Evolutionary conservation across 1,140 invertebrate species (phyloP).

Genomic region (Thalassaphorura encarpata): DNA sequence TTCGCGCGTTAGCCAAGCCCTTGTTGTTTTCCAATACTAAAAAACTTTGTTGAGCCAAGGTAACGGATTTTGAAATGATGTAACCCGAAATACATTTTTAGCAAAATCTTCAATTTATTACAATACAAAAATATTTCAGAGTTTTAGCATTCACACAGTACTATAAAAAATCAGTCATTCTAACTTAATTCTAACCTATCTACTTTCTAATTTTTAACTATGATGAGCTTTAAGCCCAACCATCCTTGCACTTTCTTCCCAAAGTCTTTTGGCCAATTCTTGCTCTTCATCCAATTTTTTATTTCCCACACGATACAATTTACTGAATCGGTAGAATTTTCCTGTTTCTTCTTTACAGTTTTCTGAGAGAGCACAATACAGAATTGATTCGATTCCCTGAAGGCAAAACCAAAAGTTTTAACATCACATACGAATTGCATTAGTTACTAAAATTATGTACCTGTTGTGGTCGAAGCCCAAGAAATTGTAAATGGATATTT

Average conservation of each 20-base stretch:
- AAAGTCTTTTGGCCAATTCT: constrained; percentile 38
- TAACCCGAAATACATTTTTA: too few species aligned
- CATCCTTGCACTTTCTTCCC: constrained; percentile 38
- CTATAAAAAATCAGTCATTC: too few species aligned
- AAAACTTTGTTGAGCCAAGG: too few species aligned
- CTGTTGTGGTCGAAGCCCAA: constrained; percentile 22
- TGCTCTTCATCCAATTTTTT: constrained; percentile 31
- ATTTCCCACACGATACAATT: constrained; percentile 33
- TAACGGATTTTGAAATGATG: too few species aligned
- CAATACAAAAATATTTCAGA: too few species aligned
- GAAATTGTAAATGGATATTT: constrained; percentile 14
- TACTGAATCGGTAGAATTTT: constrained; percentile 38
- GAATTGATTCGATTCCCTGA: constrained; percentile 38
- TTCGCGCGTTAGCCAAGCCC: too few species aligned
- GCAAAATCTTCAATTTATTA: too few species aligned
- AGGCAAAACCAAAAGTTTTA: too few species aligned
- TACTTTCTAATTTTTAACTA: too few species aligned
- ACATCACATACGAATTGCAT: not conserved
- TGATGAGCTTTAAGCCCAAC: constrained; percentile 12
- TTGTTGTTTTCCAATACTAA: too few species aligned
- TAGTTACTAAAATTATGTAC: constrained; percentile 21
- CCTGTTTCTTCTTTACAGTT: constrained; percentile 36
- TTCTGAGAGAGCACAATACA: constrained; percentile 38
- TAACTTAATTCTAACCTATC: too few species aligned
- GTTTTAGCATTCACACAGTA: too few species aligned